Evolutionary conservation across 2,888 invertebrate species (phyloP), one percentile per base, ranked within the genome.

Genomic region (Ctena decussata): DNA sequence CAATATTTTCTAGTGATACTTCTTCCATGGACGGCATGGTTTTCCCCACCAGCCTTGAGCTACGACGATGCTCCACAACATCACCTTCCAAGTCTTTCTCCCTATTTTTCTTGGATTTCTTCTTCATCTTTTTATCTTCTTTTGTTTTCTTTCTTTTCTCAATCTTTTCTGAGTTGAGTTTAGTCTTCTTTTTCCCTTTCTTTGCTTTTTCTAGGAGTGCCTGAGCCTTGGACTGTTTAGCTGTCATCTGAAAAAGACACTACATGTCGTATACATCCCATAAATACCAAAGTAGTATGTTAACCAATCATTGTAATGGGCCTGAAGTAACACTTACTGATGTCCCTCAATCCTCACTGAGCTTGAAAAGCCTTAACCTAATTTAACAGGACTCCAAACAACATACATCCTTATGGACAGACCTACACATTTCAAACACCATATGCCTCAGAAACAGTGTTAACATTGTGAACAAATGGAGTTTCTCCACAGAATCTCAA

Each of bases 131-230:
- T 27, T 57, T 39, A 8, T 49, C 39, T 44, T 30, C n/a, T 15
- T 76, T 71, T 41, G 12, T 53, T 27, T 15, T 69, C 21, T 77
- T 37, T n/a, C 46, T 32, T 24, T 69, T 60, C 15, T 60, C 35
- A 12, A 12, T 65, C 35, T 65, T 30, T 8, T 65, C 65, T 35
- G 65, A n/a, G 37, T 86, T 77, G 6, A 60, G 65, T 41, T 79
- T 74, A 37, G 74, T 77, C 49, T 69, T 80, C 73, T 73, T 53
- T 41, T 85, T 89, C 65, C 79, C 75, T 80, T 80, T 87, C 80
- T 91, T 92, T n/a, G 92, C 92, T 73, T 90, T 92, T 8, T 89
- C 86, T 18, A 92, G 39, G 11, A 92, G 72, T 30, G 91, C 85
- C 49, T 89, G 89, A 32, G 91, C 91, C 74, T 82, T 89, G 0